These are phyloP conservation scores for Neosilurus mollespiculum DNA, from an alignment of 2,797 vertebrate genomes.

Conservation along the genomic window DNA sequence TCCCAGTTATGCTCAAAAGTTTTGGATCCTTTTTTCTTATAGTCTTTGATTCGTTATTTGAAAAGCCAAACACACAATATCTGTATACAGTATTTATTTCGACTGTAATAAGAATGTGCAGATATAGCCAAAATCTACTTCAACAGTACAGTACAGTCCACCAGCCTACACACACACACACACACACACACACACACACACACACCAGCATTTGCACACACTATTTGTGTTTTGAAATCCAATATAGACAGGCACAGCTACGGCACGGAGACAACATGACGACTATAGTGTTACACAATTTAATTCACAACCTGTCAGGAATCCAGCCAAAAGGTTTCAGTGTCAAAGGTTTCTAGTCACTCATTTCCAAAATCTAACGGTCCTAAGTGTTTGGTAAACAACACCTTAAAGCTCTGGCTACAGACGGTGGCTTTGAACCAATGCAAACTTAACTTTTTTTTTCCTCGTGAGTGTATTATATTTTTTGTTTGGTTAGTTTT, in stretches of 20 bases:
- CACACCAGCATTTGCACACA: conserved; percentile 42
- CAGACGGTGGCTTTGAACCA: conserved; percentile 63
- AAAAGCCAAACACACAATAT: conserved; percentile 9
- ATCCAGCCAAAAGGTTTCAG: neutral
- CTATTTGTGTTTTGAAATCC: conserved; percentile 35
- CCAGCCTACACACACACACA: conserved; percentile 14
- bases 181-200: conserved; percentile 29
- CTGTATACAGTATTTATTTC: conserved; percentile 1
- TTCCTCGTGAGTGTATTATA: conserved; percentile 51
- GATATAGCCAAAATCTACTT: conserved; percentile 61
- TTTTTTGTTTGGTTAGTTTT: conserved; percentile 41
- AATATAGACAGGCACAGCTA: neutral
- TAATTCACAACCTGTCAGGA: neutral
- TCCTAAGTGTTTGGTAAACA: conserved; percentile 23
- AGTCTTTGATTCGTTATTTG: neutral
- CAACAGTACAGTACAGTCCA: neutral
- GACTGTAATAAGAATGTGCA: conserved; percentile 37
- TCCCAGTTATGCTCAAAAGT: neutral
- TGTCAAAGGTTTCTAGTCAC: neutral
- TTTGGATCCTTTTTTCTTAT: neutral
- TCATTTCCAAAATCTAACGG: conserved; percentile 5
- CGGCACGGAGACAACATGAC: neutral
- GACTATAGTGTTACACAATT: neutral
- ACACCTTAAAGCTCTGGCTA: conserved; percentile 59
- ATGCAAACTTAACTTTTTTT: conserved; percentile 65